Percentiles rank a stretch among this genome's conserved stretches.
phyloP scores from a whole-genome alignment of 2,888 invertebrate species.

The Seira musarum region DNA sequence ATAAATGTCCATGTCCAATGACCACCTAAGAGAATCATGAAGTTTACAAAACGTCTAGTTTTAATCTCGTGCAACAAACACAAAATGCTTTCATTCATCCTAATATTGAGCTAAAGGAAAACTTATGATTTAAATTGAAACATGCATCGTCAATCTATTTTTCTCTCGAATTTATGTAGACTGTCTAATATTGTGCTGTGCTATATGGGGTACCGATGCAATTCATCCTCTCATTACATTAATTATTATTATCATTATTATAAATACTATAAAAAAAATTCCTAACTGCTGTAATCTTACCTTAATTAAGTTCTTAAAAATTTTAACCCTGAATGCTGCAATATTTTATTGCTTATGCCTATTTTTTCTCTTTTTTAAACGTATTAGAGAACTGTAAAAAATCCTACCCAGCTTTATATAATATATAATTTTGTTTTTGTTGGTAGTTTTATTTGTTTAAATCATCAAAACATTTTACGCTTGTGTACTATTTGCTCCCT shows the following conservation, averaged over 20 bases:
- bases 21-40: no score
- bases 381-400: no score
- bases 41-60: constrained; percentile 56
- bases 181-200: constrained; percentile 59
- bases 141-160: constrained; percentile 42
- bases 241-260: constrained; percentile 56
- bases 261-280: constrained; percentile 52
- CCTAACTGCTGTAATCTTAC: no score
- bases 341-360: no score
- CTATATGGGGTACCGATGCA: constrained; percentile 61
- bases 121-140: no score
- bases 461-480: no score
- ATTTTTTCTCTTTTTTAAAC: no score
- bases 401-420: no score
- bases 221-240: constrained; percentile 60
- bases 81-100: constrained; percentile 58
- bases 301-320: constrained; percentile 37
- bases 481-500: no score
- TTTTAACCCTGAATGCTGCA: constrained; percentile 57
- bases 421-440: no score
- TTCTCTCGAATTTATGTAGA: constrained; percentile 57
- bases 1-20: no score
- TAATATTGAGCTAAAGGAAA: constrained; percentile 35
- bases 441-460: no score
- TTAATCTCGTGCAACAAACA: constrained; percentile 45